Evolutionary conservation across 2,888 invertebrate species (phyloP).

Genomic region (Latrodectus elegans): DNA sequence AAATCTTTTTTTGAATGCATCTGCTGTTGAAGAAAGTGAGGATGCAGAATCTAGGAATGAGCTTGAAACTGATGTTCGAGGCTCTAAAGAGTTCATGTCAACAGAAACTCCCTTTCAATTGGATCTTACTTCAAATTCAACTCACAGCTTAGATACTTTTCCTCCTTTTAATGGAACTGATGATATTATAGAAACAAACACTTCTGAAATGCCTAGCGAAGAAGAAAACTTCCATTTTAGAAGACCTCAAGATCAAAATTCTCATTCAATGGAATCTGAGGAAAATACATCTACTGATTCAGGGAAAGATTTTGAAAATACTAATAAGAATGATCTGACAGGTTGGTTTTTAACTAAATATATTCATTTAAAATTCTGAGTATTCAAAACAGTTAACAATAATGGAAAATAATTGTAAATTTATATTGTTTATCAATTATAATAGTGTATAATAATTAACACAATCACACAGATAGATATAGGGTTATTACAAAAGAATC

Average conservation of each 20-base stretch:
- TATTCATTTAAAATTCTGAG: too few species aligned
- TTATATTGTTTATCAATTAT: too few species aligned
- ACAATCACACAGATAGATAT: too few species aligned
- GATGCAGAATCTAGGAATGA: conserved; percentile 42
- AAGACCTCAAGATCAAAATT: conserved; percentile 24
- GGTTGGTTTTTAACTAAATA: too few species aligned
- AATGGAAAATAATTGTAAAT: too few species aligned
- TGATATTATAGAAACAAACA: neutral
- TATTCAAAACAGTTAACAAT: too few species aligned
- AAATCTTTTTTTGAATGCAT: neutral
- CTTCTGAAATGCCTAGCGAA: neutral
- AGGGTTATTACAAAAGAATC: too few species aligned
- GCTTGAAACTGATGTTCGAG: conserved; percentile 20
- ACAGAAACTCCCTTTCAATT: conserved; percentile 55
- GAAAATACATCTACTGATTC: conserved; percentile 9
- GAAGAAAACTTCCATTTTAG: conserved; percentile 49
- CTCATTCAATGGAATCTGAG: neutral
- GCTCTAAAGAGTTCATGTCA: conserved; percentile 18
- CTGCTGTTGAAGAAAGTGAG: neutral
- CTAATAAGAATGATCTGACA: too few species aligned
- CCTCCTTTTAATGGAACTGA: neutral
- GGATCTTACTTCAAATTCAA: conserved; percentile 27
- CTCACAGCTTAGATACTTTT: neutral
- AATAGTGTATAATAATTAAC: too few species aligned
- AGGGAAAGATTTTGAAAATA: too few species aligned